A percentile compares a stretch with the other conserved stretches of the same genome.
phyloP scores from a whole-genome alignment of 53 echinoderm and acorn worm genomes.

The Actinopyga echinites region DNA sequence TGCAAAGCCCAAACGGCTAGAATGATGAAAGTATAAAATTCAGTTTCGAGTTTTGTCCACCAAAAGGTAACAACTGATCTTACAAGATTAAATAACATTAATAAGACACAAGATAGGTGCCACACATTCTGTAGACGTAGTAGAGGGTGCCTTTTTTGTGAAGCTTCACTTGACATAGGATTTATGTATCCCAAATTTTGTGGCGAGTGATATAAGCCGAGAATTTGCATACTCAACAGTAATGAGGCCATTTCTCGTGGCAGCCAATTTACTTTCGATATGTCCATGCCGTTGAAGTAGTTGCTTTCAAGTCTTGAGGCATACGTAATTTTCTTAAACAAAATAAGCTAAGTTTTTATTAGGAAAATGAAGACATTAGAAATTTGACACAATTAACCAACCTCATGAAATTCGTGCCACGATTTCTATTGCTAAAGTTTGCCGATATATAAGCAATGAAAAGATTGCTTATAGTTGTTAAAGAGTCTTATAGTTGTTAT shows the following conservation, averaged over 20 bases:
- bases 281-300: too few relatives aligned
- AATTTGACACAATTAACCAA: too few relatives aligned
- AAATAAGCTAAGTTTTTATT: too few relatives aligned
- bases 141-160: too few relatives aligned
- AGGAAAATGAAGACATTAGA: too few relatives aligned
- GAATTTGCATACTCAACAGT: not conserved
- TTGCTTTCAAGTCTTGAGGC: too few relatives aligned
- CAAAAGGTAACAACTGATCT: slow-evolving; percentile 7
- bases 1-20: not conserved
- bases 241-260: slow-evolving; percentile 1
- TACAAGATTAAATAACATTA: not conserved
- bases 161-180: not conserved
- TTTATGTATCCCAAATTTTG: not conserved
- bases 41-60: slow-evolving; percentile 4
- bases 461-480: too few relatives aligned
- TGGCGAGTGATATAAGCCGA: slow-evolving; percentile 9
- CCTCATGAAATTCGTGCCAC: too few relatives aligned
- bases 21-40: not conserved
- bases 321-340: too few relatives aligned
- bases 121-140: not conserved
- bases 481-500: too few relatives aligned
- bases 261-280: not conserved
- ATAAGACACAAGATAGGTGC: not conserved
- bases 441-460: too few relatives aligned
- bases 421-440: too few relatives aligned